Percentiles rank a stretch among this genome's conserved stretches.
These are phyloP conservation scores for Dynastes maya DNA, from an alignment of 2,888 invertebrate species.

Conservation along the genomic window DNA sequence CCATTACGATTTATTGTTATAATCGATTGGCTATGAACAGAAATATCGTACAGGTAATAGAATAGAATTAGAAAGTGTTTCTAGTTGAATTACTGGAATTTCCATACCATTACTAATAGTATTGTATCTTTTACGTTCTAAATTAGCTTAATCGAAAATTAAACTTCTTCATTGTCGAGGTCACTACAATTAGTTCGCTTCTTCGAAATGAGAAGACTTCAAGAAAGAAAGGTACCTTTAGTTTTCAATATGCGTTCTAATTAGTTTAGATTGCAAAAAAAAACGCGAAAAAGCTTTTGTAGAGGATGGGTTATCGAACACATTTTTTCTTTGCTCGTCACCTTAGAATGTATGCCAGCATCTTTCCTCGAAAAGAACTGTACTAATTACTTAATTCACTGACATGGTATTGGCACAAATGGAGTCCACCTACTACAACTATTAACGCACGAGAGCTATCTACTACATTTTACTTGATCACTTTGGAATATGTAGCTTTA, in stretches of 20 bases:
- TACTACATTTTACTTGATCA: not conserved
- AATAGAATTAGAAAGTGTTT: not conserved
- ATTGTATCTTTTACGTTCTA: not conserved
- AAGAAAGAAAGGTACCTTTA: not conserved
- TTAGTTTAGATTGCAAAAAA: not conserved
- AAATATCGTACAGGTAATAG: not conserved
- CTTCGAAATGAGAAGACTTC: not conserved
- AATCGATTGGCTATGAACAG: not conserved
- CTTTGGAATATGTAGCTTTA: not conserved
- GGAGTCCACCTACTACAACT: constrained; percentile 12
- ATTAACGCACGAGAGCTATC: not conserved
- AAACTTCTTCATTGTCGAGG: not conserved
- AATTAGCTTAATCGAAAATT: not conserved
- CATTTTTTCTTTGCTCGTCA: not conserved
- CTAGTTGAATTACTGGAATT: not conserved
- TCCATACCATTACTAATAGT: not conserved
- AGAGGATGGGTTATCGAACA: not conserved
- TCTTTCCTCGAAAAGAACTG: not conserved
- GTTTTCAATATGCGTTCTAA: not conserved
- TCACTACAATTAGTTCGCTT: not conserved
- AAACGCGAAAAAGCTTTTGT: not conserved
- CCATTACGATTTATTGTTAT: too few species aligned
- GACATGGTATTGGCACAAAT: not conserved
- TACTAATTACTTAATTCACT: constrained; percentile 4
- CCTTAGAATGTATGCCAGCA: not conserved